These are phyloP conservation scores for Chaetogeoica ovagalla DNA, from an alignment of 2,888 invertebrate species.

Conservation along the genomic window DNA sequence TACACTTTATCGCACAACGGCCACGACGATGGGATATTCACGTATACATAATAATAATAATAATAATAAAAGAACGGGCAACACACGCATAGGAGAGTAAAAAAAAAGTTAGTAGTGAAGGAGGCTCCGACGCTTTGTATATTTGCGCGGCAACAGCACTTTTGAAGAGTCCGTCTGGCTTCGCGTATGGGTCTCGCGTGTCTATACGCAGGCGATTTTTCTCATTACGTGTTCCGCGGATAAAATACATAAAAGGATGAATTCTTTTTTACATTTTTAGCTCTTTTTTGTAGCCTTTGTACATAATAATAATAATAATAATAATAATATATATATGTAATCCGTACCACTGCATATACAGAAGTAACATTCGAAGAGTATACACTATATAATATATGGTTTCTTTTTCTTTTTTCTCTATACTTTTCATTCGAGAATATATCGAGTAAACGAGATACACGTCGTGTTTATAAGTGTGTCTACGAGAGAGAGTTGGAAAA, in stretches of 20 bases:
- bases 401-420: too few relatives aligned
- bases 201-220: constrained; percentile 32
- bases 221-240: constrained; percentile 36
- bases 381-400: neutral
- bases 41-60: constrained; percentile 27
- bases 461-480: too few relatives aligned
- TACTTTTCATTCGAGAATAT: neutral
- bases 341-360: neutral
- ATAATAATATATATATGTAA: neutral
- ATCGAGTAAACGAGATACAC: too few relatives aligned
- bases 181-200: neutral
- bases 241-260: constrained; percentile 24
- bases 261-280: constrained; percentile 37
- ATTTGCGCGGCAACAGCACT: constrained; percentile 45
- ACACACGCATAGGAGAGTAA: neutral
- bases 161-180: constrained; percentile 50
- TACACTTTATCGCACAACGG: too few relatives aligned
- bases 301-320: neutral
- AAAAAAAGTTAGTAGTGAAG: constrained; percentile 4
- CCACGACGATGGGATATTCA: constrained; percentile 14
- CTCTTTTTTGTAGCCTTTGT: constrained; percentile 19
- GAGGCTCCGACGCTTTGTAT: constrained; percentile 23
- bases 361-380: neutral
- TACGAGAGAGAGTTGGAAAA: too few relatives aligned
- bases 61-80: constrained; percentile 28